Conservation (phyloP, 2,888 invertebrate species). For the Microctonus hyperodae region DNA sequence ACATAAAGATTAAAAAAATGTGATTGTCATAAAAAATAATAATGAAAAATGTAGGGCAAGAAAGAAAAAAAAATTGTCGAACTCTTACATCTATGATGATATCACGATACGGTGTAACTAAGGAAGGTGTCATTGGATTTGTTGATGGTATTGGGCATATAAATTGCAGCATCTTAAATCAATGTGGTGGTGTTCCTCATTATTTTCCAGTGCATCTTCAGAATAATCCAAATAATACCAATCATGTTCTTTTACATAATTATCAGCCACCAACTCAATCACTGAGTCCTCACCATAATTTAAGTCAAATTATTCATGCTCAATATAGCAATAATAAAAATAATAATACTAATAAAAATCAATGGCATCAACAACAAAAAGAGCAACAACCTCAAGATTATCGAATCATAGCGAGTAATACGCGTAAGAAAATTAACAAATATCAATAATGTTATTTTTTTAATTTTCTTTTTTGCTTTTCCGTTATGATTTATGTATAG, state of each 20-base stretch:
- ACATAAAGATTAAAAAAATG: too few relatives aligned
- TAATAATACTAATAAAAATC: constrained; percentile 22
- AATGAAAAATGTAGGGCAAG: too few relatives aligned
- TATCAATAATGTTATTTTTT: background rate
- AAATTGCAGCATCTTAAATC: constrained; percentile 47
- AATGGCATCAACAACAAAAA: constrained; percentile 21
- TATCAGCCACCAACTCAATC: constrained; percentile 56
- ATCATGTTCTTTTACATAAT: constrained; percentile 55
- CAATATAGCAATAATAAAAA: constrained; percentile 44
- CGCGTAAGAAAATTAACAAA: constrained; percentile 45
- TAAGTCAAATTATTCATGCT: constrained; percentile 54
- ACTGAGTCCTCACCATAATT: constrained; percentile 52
- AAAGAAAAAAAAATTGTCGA: too few relatives aligned
- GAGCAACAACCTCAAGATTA: constrained; percentile 51
- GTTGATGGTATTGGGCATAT: constrained; percentile 54
- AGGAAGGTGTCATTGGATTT: constrained; percentile 58
- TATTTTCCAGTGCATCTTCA: constrained; percentile 56
- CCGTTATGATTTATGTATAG: too few relatives aligned
- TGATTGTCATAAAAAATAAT: too few relatives aligned
- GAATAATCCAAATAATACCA: constrained; percentile 50
- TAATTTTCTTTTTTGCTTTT: background rate
- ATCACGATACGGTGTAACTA: constrained; percentile 57
- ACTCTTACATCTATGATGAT: constrained; percentile 45
- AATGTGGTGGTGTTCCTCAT: constrained; percentile 50
- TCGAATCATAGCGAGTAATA: constrained; percentile 53